A percentile compares a stretch with the other conserved stretches of the same genome.
Evolutionary conservation across 2,888 invertebrate genomes (phyloP).

Genomic region (Apamea sordens): DNA sequence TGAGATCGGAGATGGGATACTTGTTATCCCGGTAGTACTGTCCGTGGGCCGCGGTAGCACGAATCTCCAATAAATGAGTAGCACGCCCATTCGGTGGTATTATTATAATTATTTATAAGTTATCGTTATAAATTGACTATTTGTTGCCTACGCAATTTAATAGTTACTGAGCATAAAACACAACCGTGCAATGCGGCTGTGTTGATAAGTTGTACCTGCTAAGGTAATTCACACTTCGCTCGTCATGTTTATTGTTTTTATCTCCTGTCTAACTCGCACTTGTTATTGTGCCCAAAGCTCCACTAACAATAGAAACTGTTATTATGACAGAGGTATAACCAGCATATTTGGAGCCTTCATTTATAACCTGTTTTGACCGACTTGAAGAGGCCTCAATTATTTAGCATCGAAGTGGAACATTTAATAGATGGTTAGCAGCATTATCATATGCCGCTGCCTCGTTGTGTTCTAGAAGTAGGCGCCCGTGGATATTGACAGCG

Average conservation of each 20-base stretch:
- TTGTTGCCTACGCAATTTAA: too few relatives aligned
- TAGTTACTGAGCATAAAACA: too few relatives aligned
- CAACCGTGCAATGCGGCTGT: too few relatives aligned
- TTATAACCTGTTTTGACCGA: constrained; percentile 51
- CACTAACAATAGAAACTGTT: constrained; percentile 8
- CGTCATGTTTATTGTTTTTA: constrained; percentile 42
- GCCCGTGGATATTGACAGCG: not conserved
- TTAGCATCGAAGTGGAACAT: constrained; percentile 44
- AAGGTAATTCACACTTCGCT: constrained; percentile 9
- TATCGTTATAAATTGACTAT: not conserved
- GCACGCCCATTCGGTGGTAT: not conserved
- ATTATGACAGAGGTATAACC: not conserved
- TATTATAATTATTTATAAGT: not conserved
- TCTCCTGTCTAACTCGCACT: constrained; percentile 20
- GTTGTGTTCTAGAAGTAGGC: not conserved
- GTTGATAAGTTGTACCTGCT: too few relatives aligned
- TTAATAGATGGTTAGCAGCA: constrained; percentile 31
- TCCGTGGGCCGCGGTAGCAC: too few relatives aligned
- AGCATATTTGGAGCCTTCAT: constrained; percentile 26
- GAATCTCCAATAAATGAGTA: not conserved
- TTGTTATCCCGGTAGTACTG: too few relatives aligned
- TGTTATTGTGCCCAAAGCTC: constrained; percentile 47
- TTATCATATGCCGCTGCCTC: constrained; percentile 7
- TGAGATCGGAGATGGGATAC: too few relatives aligned
- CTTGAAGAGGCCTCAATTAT: constrained; percentile 41